These are phyloP conservation scores for Chaetodon auriga DNA, from an alignment of 2,113 vertebrate species.

Conservation along the genomic window DNA sequence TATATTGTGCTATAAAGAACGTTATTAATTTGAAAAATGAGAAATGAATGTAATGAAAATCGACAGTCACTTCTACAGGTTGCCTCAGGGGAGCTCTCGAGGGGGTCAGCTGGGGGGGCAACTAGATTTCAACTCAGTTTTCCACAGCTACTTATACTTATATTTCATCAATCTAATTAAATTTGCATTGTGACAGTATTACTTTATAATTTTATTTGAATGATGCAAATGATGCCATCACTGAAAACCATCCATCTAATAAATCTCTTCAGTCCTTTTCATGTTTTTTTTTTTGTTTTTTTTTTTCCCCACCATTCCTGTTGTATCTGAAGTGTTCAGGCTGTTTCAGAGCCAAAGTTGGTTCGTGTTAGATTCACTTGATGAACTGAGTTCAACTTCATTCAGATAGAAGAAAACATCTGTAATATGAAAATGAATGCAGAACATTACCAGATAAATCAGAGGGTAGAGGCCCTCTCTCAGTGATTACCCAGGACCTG, in stretches of 20 bases:
- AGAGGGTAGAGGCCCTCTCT: neutral
- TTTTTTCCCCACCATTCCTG: neutral
- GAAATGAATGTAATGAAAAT: too few species aligned
- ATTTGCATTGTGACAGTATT: too few species aligned
- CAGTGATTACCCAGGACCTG: constrained; percentile 2
- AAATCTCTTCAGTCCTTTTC: neutral
- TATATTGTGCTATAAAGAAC: neutral
- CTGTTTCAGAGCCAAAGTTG: neutral
- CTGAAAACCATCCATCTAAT: too few species aligned
- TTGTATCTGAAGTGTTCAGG: neutral
- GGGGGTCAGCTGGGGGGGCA: too few species aligned
- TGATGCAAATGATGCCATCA: too few species aligned
- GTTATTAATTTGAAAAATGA: too few species aligned
- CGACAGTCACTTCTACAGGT: too few species aligned
- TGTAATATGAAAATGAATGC: neutral
- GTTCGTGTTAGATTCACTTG: neutral
- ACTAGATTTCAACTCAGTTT: neutral
- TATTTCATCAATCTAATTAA: too few species aligned
- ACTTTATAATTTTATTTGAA: too few species aligned
- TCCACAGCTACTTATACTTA: neutral
- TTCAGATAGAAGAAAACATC: neutral
- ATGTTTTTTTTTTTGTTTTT: too few species aligned
- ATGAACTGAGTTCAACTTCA: neutral
- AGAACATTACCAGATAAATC: neutral
- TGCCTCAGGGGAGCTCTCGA: too few species aligned